phyloP scores from a whole-genome alignment of 1,140 invertebrate genomes.

The Drosophila murphyi region DNA sequence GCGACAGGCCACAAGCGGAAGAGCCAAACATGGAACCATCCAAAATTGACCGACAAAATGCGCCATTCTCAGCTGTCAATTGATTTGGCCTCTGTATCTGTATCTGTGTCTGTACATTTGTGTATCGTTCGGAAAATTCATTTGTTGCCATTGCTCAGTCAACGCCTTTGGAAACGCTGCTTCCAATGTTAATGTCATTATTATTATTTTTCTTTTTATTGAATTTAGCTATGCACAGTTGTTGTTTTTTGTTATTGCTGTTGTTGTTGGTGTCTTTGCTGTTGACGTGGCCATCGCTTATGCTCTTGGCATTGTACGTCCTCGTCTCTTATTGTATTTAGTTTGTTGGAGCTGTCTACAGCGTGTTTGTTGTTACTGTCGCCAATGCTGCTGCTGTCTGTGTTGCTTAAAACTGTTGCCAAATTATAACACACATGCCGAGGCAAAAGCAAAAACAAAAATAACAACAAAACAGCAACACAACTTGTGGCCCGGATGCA shows the following conservation, averaged over 20 bases:
- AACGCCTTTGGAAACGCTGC: constrained; percentile 45
- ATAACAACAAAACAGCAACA: constrained; percentile 1
- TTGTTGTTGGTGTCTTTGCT: constrained; percentile 16
- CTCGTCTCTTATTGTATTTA: constrained; percentile 46
- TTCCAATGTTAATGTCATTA: constrained; percentile 76
- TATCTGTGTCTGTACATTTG: constrained; percentile 22
- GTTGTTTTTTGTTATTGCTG: constrained; percentile 14
- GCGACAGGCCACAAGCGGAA: constrained; percentile 33
- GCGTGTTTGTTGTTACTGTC: constrained; percentile 6
- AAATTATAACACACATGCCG: constrained; percentile 54
- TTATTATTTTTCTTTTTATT: constrained; percentile 50
- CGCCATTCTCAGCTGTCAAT: constrained; percentile 29
- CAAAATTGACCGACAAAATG: constrained; percentile 4
- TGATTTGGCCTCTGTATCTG: constrained; percentile 35
- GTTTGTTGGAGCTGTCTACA: constrained; percentile 16
- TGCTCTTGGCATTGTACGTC: constrained; percentile 74
- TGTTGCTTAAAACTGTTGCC: constrained; percentile 51
- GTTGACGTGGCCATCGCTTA: constrained; percentile 43
- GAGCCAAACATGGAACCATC: constrained; percentile 22
- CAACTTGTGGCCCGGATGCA: constrained; percentile 23
- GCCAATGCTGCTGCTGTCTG: constrained; percentile 17
- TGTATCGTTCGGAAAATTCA: neutral
- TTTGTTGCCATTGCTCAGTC: constrained; percentile 56
- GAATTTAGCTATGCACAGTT: constrained; percentile 52
- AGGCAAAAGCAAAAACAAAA: constrained; percentile 5